Base-by-base conservation (phyloP, 2,113 vertebrate genomes). In the Periophthalmodon schlosseri region DNA sequence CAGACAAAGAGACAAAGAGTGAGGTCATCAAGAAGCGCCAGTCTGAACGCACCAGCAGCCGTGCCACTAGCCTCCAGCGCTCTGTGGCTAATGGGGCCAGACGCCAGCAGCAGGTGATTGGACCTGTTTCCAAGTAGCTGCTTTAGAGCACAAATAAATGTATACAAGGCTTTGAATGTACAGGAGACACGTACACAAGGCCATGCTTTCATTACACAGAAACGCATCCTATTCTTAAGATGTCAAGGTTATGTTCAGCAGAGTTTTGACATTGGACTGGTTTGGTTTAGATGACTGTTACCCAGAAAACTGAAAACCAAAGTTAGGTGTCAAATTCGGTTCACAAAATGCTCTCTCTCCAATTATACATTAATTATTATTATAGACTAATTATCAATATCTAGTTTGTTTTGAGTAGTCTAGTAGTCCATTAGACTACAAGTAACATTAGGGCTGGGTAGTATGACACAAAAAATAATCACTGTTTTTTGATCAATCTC, bases 61-160 rank as follows among this genome's bases (percentile, higher is more conserved):
- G 80, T 80, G 56, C 46, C 69, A 61, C 76, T 85, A 76, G 81
- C 80, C 83, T 68, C 78, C 28, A 69, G 78, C 81, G 77, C 70
- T 76, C 79, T 75, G 69, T 79, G 81, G 85, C 80, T 85, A 85
- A 87, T 84, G 77, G 69, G 79, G 82, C 85, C 79, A 81, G 80
- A 80, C 75, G 23, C 63, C 36, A 61, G 36, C 81, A 76, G 84
- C 79, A 78, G 76, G 80, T 82, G 75, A 78, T 77, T 4, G 86
- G 86, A 88, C 80, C 80, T 23, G 28, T 77, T 85, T 88, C 74
- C 68, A 84, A 60, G 68, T 73, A 13, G 65, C 2, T 70, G 71
- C 75, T 74, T 73, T 68, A 74, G 58, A 64, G 34, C 70, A 65
- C 60, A 81, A 83, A 77, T 57, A 39, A 15, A 23, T 2, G 61